phyloP scores from a whole-genome alignment of 1,140 invertebrate species.

The Adelges cooleyi region DNA sequence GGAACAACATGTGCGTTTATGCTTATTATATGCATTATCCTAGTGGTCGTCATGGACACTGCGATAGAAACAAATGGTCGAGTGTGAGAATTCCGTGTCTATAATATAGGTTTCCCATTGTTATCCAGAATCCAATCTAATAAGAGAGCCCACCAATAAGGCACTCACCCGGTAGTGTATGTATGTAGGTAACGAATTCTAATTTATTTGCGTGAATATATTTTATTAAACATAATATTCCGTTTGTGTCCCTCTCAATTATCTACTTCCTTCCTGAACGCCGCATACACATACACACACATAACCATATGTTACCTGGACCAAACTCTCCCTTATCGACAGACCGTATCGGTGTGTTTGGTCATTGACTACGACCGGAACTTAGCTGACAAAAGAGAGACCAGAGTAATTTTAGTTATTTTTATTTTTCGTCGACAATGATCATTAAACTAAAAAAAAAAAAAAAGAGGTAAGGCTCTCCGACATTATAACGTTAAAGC shows the following conservation, averaged over 20 bases:
- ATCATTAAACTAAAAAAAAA: slow-evolving; percentile 1
- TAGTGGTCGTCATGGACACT: slow-evolving; percentile 14
- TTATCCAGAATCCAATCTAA: slow-evolving; percentile 27
- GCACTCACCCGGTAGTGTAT: background rate
- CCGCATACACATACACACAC: background rate
- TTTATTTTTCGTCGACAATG: slow-evolving; percentile 17
- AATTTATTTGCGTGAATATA: slow-evolving; percentile 28
- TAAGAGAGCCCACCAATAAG: slow-evolving; percentile 22
- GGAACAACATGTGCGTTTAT: background rate
- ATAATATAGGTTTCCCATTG: background rate
- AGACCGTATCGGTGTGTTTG: slow-evolving; percentile 27
- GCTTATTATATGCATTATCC: background rate
- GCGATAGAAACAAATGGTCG: background rate
- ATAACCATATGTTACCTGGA: slow-evolving; percentile 22
- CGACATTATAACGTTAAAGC: background rate
- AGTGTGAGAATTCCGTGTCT: slow-evolving; percentile 1
- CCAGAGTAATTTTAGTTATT: slow-evolving; percentile 9
- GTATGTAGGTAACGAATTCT: slow-evolving; percentile 24
- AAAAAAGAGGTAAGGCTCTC: slow-evolving; percentile 22
- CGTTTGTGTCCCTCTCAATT: slow-evolving; percentile 22
- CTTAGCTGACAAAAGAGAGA: slow-evolving; percentile 20
- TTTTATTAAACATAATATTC: background rate
- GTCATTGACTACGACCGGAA: slow-evolving; percentile 27
- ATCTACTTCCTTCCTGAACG: slow-evolving; percentile 28
- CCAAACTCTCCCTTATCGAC: slow-evolving; percentile 28